These are phyloP conservation scores for Bimastos eiseni DNA, from an alignment of 2,888 invertebrate species.

Conservation along the genomic window DNA sequence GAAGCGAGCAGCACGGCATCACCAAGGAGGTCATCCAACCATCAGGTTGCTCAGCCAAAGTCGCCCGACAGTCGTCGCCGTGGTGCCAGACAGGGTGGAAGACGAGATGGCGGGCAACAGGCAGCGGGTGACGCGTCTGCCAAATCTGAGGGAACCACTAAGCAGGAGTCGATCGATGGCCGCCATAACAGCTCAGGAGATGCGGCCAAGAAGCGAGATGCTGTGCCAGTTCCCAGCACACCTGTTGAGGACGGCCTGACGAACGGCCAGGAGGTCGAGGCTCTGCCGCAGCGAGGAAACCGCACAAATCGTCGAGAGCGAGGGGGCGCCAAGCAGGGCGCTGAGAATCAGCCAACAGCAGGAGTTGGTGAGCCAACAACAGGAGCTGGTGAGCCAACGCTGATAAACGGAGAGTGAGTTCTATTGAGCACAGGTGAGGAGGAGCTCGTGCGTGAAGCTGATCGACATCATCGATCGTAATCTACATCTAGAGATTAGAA, in stretches of 20 bases:
- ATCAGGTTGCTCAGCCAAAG: background rate
- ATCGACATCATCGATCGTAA: background rate
- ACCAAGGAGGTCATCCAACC: background rate
- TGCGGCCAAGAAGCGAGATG: background rate
- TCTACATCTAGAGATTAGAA: background rate
- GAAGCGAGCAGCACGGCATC: background rate
- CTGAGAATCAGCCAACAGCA: background rate
- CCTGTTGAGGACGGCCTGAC: background rate
- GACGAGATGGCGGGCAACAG: background rate
- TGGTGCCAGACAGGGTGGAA: background rate
- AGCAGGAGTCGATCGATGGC: background rate
- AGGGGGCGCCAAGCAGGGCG: background rate
- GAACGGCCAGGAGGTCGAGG: background rate
- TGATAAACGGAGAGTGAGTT: background rate
- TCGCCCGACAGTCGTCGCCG: background rate
- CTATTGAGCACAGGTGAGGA: background rate
- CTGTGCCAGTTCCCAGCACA: background rate
- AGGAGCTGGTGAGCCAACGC: background rate
- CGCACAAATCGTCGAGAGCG: slow-evolving; percentile 16
- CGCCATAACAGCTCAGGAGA: background rate
- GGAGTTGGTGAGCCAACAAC: too few species aligned
- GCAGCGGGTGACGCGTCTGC: background rate
- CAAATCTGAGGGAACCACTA: background rate
- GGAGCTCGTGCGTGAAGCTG: background rate
- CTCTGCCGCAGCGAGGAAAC: slow-evolving; percentile 15